These are phyloP conservation scores for Pandion haliaetus DNA, from an alignment of 2,113 vertebrate genomes.

Conservation along the genomic window DNA sequence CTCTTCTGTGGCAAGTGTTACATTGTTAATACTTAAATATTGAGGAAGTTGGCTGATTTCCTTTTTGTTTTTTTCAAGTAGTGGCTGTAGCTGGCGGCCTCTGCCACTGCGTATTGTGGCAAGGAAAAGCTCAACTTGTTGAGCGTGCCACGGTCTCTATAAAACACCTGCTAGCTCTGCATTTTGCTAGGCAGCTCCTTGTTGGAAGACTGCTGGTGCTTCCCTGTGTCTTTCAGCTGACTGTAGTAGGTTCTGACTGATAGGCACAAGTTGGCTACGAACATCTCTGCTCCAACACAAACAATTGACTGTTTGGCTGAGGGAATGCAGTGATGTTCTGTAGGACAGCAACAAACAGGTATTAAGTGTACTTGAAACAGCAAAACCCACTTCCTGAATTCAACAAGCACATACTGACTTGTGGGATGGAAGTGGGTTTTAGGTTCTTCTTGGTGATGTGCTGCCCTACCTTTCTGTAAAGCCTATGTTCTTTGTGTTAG, in stretches of 20 bases:
- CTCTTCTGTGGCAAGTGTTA: neutral
- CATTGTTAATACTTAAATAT: neutral
- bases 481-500: conserved; percentile 42
- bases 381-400: conserved; percentile 65
- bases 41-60: conserved; percentile 4
- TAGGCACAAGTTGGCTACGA: neutral
- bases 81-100: neutral
- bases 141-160: neutral
- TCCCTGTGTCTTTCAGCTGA: neutral
- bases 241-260: neutral
- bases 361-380: conserved; percentile 64
- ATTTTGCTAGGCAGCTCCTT: neutral
- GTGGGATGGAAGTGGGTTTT: conserved; percentile 49
- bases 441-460: neutral
- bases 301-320: neutral
- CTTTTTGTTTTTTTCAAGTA: neutral
- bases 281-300: neutral
- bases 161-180: neutral
- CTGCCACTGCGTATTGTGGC: neutral
- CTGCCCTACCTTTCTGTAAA: conserved; percentile 7
- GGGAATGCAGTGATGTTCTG: neutral
- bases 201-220: neutral
- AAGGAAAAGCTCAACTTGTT: neutral
- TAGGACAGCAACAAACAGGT: conserved; percentile 54
- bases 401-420: conserved; percentile 34